Evolutionary conservation across 2,113 vertebrate genomes (phyloP), one percentile per base, ranked within the genome.

Genomic region (Ranitomeya imitator): DNA sequence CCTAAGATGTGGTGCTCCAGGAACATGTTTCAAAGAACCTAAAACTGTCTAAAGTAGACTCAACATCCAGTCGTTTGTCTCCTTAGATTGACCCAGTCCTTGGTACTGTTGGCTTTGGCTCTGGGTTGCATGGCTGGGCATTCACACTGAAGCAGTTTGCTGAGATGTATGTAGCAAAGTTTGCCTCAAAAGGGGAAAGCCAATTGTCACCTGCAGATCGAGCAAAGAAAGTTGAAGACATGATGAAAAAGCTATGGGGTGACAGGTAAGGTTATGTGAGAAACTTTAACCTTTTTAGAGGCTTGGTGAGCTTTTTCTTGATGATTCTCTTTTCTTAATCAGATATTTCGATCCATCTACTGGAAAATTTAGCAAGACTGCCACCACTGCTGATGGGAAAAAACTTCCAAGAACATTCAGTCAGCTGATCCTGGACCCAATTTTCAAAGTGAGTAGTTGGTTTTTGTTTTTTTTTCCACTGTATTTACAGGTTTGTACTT

Each of bases 221-320:
- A 55, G 96, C 96, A 93, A 99, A 97, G 96, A 99, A 99, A 87
- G 98, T 99, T 2, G 98, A 99, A 65, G 98, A 99, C 88, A 98
- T 99, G 97, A 99, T 99, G 98, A 99, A 97, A 93, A 99, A 99
- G 90, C 94, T 99, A 83, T 99, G 98, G 98, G 98, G 98, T 80
- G 97, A 98, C 79, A 94, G 95, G 98, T 99, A 81, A 91, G 67
- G 21, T 73, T 16, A 2, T 63, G 18, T 15, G 6, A 19, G 61
- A 6, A 18, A 45, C 37, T 63, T 63, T 63, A 21, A 63, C 15
- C 6, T 63, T 7, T 6, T 63, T 5, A 45, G 5, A 1, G 18
- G 7, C 6, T 6, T 6, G 18, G 11, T 63, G 61, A 6, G 3
- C 16, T 63, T 19, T 63, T 15, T 16, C 1, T 19, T 63, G 2